Evolutionary conservation across 2,797 vertebrate genomes (phyloP), one percentile per base, ranked within the genome.

Genomic region (Poeciliopsis presidionis): DNA sequence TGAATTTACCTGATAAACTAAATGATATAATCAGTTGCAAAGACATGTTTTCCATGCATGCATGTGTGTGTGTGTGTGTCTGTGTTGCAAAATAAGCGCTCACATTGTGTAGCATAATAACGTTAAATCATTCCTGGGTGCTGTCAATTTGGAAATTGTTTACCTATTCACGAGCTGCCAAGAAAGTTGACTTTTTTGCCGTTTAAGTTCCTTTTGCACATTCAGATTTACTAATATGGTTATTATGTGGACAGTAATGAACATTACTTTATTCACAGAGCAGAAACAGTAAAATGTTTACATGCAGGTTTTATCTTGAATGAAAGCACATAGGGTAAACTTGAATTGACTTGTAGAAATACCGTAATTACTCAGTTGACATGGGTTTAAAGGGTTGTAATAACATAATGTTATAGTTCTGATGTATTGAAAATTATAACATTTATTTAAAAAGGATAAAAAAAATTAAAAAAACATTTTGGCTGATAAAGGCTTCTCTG

Each of bases 321-420:
- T 82, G 8, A 53, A 8, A 5, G 76, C 73, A 71, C 7, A 81
- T 46, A 78, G 76, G 73, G 25, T 3, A 73, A 53, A 67, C 70
- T 65, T 69, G 45, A 80, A 75, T 89, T 77, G 84, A 89, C 71
- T 75, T 2, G n/a, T 67, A 41, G 69, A 79, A 2, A 20, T 3
- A 30, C 4, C 3, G 1, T 46, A 78, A 36, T 49, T 65, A 73
- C 55, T 75, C 39, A 65, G 12, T 78, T n/a, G 1, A 46, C 46
- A 74, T 59, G 6, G 46, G 39, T 49, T 49, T 43, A 41, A 75
- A 74, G 39, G 51, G n/a, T 72, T 79, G 9, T 45, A 65, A 76
- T 41, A 45, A 71, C 20, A 51, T 59, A 47, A 36, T 18, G 12
- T 74, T 45, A 45, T 33, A 14, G 12, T 18, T 36, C 39, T 28